Evolutionary conservation across 2,797 vertebrate genomes (phyloP).

Genomic region (Simalia tracyae): DNA sequence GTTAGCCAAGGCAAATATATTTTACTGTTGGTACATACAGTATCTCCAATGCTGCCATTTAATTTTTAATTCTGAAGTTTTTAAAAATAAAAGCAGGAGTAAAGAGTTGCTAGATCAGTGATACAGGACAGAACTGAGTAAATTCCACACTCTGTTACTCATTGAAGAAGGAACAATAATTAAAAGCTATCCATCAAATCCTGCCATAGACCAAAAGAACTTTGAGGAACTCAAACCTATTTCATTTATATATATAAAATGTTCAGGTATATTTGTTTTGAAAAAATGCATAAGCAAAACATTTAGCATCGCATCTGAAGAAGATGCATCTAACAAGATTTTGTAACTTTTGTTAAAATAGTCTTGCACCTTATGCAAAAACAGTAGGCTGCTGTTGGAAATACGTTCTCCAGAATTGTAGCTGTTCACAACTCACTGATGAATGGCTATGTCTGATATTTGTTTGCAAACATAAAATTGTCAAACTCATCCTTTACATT

Average conservation of each 20-base stretch:
- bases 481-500: not conserved
- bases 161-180: not conserved
- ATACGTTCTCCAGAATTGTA: not conserved
- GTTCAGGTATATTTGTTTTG: not conserved
- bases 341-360: not conserved
- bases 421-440: not conserved
- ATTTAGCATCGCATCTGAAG: not conserved
- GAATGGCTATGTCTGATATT: not conserved
- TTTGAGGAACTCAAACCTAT: not conserved
- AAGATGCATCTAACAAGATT: not conserved
- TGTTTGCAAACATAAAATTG: not conserved
- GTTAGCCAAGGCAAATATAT: constrained; percentile 13
- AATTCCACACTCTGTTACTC: not conserved
- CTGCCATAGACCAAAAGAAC: not conserved
- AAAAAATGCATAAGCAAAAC: constrained; percentile 4
- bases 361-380: not conserved
- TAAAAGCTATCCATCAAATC: not conserved
- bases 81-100: not conserved
- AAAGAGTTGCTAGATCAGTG: not conserved
- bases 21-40: not conserved
- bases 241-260: not conserved
- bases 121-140: not conserved
- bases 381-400: not conserved
- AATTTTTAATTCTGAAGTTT: constrained; percentile 6
- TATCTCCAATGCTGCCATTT: not conserved